A percentile compares a stretch with the other conserved stretches of the same genome.
Conservation (phyloP, 2,888 invertebrate species). For the Drosophila kambysellisi region DNA sequence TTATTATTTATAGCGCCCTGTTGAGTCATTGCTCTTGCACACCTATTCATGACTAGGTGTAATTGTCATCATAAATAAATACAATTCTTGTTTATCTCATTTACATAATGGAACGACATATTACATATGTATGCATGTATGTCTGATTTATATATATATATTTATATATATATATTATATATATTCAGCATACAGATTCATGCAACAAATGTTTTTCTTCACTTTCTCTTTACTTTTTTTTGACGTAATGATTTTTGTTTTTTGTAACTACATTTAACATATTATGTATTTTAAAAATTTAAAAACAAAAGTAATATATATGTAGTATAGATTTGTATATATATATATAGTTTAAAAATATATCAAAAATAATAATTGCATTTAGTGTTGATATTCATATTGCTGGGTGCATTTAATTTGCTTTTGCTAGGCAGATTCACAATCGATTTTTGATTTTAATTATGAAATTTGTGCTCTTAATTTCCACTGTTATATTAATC, state of each 20-base stretch:
- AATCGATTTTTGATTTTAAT: neutral
- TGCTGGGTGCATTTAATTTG: slow-evolving; percentile 4
- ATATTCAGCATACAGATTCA: slow-evolving; percentile 35
- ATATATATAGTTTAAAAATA: slow-evolving; percentile 41
- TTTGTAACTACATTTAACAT: slow-evolving; percentile 55
- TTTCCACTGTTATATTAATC: neutral
- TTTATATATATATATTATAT: neutral
- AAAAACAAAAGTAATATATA: slow-evolving; percentile 33
- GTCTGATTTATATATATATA: neutral
- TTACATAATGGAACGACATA: slow-evolving; percentile 45
- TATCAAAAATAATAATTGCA: slow-evolving; percentile 43
- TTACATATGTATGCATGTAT: slow-evolving; percentile 9
- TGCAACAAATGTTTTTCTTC: slow-evolving; percentile 40
- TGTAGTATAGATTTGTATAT: slow-evolving; percentile 9
- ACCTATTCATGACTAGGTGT: slow-evolving; percentile 37
- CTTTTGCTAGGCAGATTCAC: neutral
- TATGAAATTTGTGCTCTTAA: neutral
- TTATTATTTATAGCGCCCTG: slow-evolving; percentile 60
- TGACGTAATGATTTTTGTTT: slow-evolving; percentile 27
- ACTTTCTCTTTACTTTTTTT: slow-evolving; percentile 18
- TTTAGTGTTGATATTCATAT: slow-evolving; percentile 25
- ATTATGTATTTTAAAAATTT: slow-evolving; percentile 50
- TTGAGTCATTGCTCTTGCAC: slow-evolving; percentile 60
- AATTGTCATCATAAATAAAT: slow-evolving; percentile 52
- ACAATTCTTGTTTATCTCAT: slow-evolving; percentile 47